phyloP scores from a whole-genome alignment of 1,140 invertebrate species.

The Leptonema lineaticorne region DNA sequence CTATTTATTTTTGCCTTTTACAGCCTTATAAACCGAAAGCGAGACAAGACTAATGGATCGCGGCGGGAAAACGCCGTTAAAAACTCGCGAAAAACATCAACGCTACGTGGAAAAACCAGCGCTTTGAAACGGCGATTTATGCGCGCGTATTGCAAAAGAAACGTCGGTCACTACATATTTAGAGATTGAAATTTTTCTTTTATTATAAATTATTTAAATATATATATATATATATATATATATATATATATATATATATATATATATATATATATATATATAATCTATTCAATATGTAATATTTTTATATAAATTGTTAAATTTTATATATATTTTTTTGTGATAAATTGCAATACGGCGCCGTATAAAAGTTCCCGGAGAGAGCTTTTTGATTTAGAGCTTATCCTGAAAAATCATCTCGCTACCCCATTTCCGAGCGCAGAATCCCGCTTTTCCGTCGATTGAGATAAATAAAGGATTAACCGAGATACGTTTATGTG shows the following conservation, averaged over 20 bases:
- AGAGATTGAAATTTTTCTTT: neutral
- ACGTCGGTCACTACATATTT: neutral
- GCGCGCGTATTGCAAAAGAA: no score
- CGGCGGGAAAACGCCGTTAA: no score
- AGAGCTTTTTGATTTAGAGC: conserved; percentile 19
- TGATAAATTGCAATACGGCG: neutral
- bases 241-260: no score
- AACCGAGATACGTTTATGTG: neutral
- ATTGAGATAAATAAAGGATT: conserved; percentile 13
- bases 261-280: no score
- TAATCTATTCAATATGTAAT: no score
- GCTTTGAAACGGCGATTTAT: no score
- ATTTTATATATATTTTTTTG: no score
- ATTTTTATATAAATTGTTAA: no score
- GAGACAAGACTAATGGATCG: no score
- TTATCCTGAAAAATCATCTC: conserved; percentile 16
- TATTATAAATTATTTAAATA: neutral
- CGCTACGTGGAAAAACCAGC: no score
- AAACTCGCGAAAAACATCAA: no score
- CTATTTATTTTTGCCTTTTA: neutral
- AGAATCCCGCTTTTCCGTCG: neutral
- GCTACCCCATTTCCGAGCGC: neutral
- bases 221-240: neutral
- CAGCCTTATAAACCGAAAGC: neutral
- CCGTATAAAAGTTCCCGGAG: neutral